A percentile compares a stretch with the other conserved stretches of the same genome.
Evolutionary conservation across 2,888 invertebrate species (phyloP).

Genomic region (Ectemnius continuus): DNA sequence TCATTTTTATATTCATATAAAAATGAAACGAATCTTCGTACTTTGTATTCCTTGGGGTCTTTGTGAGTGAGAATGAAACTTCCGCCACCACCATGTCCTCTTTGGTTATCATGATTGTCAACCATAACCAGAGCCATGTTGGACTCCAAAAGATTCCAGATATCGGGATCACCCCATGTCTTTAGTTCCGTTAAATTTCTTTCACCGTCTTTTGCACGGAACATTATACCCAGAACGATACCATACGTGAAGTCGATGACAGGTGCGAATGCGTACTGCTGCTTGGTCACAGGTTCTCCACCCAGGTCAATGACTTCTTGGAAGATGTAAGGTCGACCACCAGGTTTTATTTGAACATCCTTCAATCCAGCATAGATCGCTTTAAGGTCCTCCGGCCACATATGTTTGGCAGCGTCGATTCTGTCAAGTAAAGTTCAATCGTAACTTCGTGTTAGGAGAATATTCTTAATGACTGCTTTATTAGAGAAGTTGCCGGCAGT

Average conservation of each 20-base stretch:
- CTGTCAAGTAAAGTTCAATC: constrained; percentile 71
- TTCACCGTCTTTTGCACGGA: constrained; percentile 82
- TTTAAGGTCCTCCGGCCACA: constrained; percentile 86
- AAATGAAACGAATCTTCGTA: neutral
- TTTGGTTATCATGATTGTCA: constrained; percentile 95
- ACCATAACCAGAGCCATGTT: constrained; percentile 86
- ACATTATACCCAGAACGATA: constrained; percentile 80
- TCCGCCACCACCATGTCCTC: constrained; percentile 81
- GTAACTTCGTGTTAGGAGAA: neutral
- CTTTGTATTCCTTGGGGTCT: constrained; percentile 39
- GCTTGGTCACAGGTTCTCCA: constrained; percentile 76
- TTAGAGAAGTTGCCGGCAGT: neutral
- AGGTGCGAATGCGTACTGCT: constrained; percentile 78
- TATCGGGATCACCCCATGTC: constrained; percentile 79
- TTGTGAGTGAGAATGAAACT: constrained; percentile 85
- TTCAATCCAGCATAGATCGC: constrained; percentile 82
- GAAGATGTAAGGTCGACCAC: constrained; percentile 84
- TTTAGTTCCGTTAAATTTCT: constrained; percentile 82
- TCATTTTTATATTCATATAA: no score
- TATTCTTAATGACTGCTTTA: no score
- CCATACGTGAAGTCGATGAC: constrained; percentile 88
- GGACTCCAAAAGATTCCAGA: constrained; percentile 79
- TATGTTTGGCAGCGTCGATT: constrained; percentile 88
- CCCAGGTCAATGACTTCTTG: constrained; percentile 89
- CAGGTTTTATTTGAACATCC: constrained; percentile 81